Percentiles rank a stretch among this genome's conserved stretches.
Conservation (phyloP, 2,797 vertebrate species). For the Cyprinella venusta region DNA sequence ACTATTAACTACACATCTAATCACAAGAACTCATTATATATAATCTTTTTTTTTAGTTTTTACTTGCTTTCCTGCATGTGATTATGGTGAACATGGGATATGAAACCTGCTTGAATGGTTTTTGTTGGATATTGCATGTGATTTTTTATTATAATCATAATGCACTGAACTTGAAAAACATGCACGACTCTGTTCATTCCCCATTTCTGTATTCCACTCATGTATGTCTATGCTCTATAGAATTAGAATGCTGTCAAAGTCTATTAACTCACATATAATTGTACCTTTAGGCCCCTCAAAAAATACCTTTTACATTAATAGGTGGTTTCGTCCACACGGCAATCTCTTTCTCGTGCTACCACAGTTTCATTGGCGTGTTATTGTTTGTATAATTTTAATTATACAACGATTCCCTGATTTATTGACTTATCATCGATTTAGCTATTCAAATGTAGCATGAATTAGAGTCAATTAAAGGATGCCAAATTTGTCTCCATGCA, state of each 20-base stretch:
- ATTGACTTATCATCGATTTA: neutral
- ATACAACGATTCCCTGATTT: neutral
- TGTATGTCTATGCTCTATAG: conserved; percentile 16
- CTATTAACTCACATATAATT: conserved; percentile 41
- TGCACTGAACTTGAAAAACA: neutral
- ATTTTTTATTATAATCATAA: neutral
- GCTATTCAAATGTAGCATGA: neutral
- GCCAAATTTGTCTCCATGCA: neutral
- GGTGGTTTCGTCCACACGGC: neutral
- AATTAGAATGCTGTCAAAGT: conserved; percentile 41
- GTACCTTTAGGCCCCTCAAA: conserved; percentile 29
- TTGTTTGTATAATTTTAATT: conserved; percentile 8
- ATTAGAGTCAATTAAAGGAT: neutral
- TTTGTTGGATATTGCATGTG: neutral
- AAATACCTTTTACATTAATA: conserved; percentile 43
- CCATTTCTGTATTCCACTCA: neutral
- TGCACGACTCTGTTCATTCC: neutral
- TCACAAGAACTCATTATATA: neutral
- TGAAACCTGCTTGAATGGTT: neutral
- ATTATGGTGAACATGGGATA: neutral
- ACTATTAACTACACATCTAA: neutral
- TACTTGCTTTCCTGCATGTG: neutral
- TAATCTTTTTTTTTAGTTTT: neutral
- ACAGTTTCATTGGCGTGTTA: conserved; percentile 6
- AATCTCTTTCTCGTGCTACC: neutral